Base-by-base conservation (phyloP, 1,140 invertebrate species). In the Apis florea region DNA sequence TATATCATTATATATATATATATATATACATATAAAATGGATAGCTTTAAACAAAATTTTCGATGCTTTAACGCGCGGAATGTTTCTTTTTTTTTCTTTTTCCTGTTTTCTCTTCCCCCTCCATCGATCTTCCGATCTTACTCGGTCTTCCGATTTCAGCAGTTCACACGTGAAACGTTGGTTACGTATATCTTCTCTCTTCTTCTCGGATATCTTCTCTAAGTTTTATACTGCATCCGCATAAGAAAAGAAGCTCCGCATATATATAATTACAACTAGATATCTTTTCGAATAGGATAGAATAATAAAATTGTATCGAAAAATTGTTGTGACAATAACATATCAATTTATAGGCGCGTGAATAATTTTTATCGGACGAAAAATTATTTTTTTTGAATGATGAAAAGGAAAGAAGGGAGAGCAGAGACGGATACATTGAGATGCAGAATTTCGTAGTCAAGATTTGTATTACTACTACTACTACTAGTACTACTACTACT, bases 371-470 rank as follows among this genome's bases (percentile, higher is more conserved):
- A 51, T 49, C 5, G 15, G 4, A 21, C 2, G 2, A 4, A 2
- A 19, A 2, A 51, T 63, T 9, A 17, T 9, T 9, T 17, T 9
- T 17, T 17, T 9, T 31, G 2, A 9, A 63, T 1, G 51, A 51
- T 11, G 11, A 11, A 21, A 21, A 0, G 13, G 12, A 24, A 17
- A 49, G 11, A 13, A 24, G 13, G 12, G 26, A 56, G 31, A 69
- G 40, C 2, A 49, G 54, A 82, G 11, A 6, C n/a, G 15, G 13
- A 26, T 69, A 15, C 49, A 31, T n/a, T 8, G 53, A 85, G 69
- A 15, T 64, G 58, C 72, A 69, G 63, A 83, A 63, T 54, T 69
- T 78, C 49, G n/a, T 70, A 70, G 59, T 79, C 54, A 69, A 24
- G 54, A 70, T 82, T 54, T 24, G 56, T 56, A 40, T 40, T 19